Percentiles rank a stretch among this genome's conserved stretches.
Evolutionary conservation across 2,797 vertebrate species (phyloP).

Genomic region (Merluccius polli): DNA sequence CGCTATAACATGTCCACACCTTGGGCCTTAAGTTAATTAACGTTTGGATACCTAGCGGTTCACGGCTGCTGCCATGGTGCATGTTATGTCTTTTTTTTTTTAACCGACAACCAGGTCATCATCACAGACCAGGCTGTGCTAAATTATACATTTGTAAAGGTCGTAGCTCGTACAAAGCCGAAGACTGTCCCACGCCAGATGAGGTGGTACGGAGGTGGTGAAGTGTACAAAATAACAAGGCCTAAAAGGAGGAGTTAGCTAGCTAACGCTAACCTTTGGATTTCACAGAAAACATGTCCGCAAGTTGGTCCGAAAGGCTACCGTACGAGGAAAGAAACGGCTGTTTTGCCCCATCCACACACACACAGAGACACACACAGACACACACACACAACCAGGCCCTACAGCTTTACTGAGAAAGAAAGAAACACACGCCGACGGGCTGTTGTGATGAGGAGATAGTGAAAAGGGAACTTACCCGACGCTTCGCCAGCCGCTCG

Average conservation of each 20-base stretch:
- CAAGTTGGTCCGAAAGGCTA: constrained; percentile 51
- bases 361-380: too few species aligned
- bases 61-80: background rate
- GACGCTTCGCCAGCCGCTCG: constrained; percentile 55
- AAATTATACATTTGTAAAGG: background rate
- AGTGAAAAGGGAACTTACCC: constrained; percentile 61
- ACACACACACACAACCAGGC: background rate
- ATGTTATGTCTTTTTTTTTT: background rate
- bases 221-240: background rate
- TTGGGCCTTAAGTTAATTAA: background rate
- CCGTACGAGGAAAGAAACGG: too few species aligned
- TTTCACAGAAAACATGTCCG: constrained; percentile 41
- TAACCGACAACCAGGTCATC: background rate
- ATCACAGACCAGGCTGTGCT: background rate
- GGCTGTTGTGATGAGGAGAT: too few species aligned
- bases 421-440: background rate
- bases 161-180: background rate
- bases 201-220: background rate
- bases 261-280: constrained; percentile 27
- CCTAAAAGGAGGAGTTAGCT: constrained; percentile 31
- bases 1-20: background rate
- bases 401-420: too few species aligned
- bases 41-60: background rate
- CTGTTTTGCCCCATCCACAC: too few species aligned
- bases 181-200: background rate